Percentiles rank a stretch among this genome's conserved stretches.
Evolutionary conservation across 2,113 vertebrate species (phyloP).

Genomic region (Mesembrinibis cayennensis): DNA sequence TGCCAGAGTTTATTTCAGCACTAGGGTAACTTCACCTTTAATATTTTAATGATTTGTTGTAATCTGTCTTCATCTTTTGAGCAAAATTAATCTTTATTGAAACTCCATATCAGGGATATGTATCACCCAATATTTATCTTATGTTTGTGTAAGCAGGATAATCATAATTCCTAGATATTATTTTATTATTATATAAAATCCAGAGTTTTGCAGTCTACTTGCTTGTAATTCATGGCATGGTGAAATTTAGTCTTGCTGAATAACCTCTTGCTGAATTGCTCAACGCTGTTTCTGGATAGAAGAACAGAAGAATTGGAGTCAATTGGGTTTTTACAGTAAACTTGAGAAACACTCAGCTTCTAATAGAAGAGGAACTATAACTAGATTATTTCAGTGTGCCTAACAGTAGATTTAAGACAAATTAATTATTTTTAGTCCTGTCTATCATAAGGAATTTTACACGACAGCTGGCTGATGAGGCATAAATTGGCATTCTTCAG

Average conservation of each 20-base stretch:
- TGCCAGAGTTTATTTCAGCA: neutral
- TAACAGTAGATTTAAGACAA: neutral
- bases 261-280: neutral
- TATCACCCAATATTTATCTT: neutral
- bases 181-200: neutral
- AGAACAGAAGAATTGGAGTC: neutral
- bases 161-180: neutral
- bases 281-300: neutral
- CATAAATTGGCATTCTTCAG: constrained; percentile 65
- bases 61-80: neutral
- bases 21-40: neutral
- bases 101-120: neutral
- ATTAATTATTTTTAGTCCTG: constrained; percentile 42
- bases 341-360: neutral
- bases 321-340: neutral
- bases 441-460: constrained; percentile 46
- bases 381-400: neutral
- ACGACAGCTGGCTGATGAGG: constrained; percentile 54
- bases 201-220: neutral
- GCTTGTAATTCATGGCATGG: neutral
- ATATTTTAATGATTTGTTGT: neutral
- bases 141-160: neutral
- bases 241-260: neutral
- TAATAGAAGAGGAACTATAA: neutral
- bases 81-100: neutral